Evolutionary conservation across 2,888 invertebrate species (phyloP).

Genomic region (Troglohyphantes excavatus): DNA sequence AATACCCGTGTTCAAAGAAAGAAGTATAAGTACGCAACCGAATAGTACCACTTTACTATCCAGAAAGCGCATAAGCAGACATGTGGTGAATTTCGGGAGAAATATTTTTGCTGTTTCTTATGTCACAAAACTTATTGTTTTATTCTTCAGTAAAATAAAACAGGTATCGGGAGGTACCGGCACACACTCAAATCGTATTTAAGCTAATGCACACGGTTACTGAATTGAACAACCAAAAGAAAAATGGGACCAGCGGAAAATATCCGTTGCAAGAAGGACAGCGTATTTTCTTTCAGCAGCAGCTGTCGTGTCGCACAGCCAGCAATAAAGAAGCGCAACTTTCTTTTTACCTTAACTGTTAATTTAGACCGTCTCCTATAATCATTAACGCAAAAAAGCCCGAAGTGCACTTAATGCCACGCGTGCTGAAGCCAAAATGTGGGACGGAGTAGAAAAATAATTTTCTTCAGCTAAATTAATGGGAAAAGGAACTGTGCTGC

Average conservation of each 20-base stretch:
- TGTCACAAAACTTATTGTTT: conserved; percentile 24
- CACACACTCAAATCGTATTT: conserved; percentile 49
- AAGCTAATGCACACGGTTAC: conserved; percentile 46
- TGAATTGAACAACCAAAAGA: conserved; percentile 46
- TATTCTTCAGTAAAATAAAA: conserved; percentile 46
- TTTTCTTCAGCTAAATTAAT: conserved; percentile 58
- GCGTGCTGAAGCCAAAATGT: conserved; percentile 53
- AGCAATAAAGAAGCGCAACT: conserved; percentile 50
- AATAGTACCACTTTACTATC: background rate
- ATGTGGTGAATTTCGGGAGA: conserved; percentile 46
- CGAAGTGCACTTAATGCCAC: conserved; percentile 45
- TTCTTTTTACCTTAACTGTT: conserved; percentile 48
- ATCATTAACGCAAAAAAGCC: conserved; percentile 69
- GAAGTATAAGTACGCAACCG: conserved; percentile 9
- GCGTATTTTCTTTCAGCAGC: conserved; percentile 60
- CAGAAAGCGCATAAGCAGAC: conserved; percentile 29
- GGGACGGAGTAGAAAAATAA: conserved; percentile 36
- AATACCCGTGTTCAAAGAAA: background rate
- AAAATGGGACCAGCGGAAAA: conserved; percentile 7
- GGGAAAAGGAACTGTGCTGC: conserved; percentile 36
- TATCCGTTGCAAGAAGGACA: conserved; percentile 41
- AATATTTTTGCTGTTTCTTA: conserved; percentile 12
- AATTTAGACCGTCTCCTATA: conserved; percentile 62
- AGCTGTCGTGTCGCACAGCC: conserved; percentile 57
- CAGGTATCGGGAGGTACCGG: conserved; percentile 37